Conservation (phyloP, 1,140 invertebrate species). For the Streblospio benedicti region DNA sequence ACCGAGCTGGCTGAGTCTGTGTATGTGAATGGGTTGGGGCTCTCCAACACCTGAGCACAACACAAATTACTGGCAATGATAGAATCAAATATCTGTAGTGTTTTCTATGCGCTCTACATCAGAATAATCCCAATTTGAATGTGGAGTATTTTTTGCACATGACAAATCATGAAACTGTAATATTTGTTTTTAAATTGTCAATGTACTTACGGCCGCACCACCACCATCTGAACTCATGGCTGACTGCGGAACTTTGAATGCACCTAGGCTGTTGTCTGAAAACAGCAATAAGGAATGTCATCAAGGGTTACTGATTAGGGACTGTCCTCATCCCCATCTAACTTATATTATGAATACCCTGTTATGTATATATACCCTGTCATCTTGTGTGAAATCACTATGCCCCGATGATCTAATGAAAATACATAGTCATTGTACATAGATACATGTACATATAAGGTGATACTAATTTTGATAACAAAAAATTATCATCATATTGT, state of each 20-base stretch:
- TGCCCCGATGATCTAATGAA: not conserved
- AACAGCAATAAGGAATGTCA: no score
- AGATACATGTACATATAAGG: not conserved
- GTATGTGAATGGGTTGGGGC: conserved; percentile 30
- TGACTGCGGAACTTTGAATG: no score
- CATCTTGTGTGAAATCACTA: not conserved
- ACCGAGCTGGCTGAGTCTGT: conserved; percentile 20
- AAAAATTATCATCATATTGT: not conserved
- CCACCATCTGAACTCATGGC: no score
- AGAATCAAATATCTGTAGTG: conserved; percentile 4
- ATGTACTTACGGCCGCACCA: not conserved
- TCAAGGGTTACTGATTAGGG: no score
- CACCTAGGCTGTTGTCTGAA: no score
- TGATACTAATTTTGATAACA: not conserved
- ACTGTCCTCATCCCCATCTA: no score
- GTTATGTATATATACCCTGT: no score
- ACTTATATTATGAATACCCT: no score
- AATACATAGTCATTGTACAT: not conserved
- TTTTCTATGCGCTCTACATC: no score
- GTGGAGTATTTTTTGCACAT: not conserved
- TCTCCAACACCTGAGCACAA: conserved; percentile 13
- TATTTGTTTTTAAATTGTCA: not conserved
- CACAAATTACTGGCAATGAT: not conserved
- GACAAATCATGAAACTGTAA: not conserved
- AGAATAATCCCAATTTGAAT: no score